These are phyloP conservation scores for Eledona agricola DNA, from an alignment of 2,888 invertebrate genomes.

Conservation along the genomic window DNA sequence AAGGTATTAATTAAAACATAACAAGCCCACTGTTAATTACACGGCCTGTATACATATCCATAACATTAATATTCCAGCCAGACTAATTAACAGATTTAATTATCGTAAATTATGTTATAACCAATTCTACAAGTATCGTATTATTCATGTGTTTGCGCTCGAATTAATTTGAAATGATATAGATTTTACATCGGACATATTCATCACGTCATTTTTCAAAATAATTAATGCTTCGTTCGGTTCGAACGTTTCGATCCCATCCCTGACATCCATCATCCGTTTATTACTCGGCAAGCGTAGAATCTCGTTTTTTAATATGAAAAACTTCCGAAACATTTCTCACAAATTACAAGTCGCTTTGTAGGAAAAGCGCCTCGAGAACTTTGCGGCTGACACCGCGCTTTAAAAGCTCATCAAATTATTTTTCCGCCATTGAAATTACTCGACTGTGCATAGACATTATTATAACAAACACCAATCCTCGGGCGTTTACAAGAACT, in stretches of 20 bases:
- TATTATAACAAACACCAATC: constrained; percentile 29
- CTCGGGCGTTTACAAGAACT: constrained; percentile 32
- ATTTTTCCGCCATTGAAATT: constrained; percentile 25
- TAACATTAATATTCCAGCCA: constrained; percentile 51
- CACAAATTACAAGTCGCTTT: constrained; percentile 17
- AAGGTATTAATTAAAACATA: constrained; percentile 59
- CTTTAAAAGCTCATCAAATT: constrained; percentile 17
- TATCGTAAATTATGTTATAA: constrained; percentile 51
- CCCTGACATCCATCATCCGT: constrained; percentile 19
- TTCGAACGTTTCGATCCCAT: constrained; percentile 16
- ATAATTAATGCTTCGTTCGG: constrained; percentile 23
- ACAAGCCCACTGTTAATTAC: constrained; percentile 57
- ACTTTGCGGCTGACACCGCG: constrained; percentile 20
- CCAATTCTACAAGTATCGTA: constrained; percentile 39
- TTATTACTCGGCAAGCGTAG: neutral
- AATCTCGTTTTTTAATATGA: constrained; percentile 1
- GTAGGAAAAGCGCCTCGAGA: constrained; percentile 12
- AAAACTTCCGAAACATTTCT: no score
- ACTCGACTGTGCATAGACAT: constrained; percentile 18
- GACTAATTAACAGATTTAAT: constrained; percentile 55
- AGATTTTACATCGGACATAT: constrained; percentile 32
- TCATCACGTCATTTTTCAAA: constrained; percentile 31
- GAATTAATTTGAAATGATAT: constrained; percentile 34
- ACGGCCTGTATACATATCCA: constrained; percentile 50
- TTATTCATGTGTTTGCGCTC: constrained; percentile 33